phyloP scores from a whole-genome alignment of 2,888 invertebrate genomes.

The Margaritifera margaritifera region DNA sequence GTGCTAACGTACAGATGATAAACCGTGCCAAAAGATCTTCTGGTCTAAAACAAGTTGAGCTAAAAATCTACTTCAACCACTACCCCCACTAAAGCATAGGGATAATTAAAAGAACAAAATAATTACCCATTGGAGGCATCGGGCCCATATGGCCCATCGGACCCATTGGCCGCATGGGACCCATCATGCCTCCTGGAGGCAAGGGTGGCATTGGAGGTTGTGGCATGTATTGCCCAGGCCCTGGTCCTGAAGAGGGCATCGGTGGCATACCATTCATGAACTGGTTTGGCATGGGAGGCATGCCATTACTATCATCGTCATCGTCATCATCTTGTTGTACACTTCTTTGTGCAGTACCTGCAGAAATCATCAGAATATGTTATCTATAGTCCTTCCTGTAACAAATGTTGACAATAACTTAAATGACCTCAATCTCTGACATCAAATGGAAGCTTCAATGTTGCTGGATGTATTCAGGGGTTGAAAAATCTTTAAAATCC shows the following conservation, averaged over 20 bases:
- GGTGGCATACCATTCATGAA: constrained; percentile 13
- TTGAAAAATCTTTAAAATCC: too few relatives aligned
- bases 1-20: too few relatives aligned
- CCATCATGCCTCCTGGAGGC: constrained; percentile 55
- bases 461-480: too few relatives aligned
- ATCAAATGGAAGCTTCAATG: too few relatives aligned
- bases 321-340: constrained; percentile 20
- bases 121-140: constrained; percentile 43
- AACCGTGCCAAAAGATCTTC: too few relatives aligned
- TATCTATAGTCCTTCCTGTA: neutral
- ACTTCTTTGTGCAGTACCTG: constrained; percentile 18
- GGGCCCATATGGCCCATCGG: constrained; percentile 60
- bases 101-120: too few relatives aligned
- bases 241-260: constrained; percentile 23
- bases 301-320: constrained; percentile 33
- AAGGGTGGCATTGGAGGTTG: constrained; percentile 57
- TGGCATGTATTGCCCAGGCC: constrained; percentile 49
- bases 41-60: neutral
- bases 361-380: constrained; percentile 4
- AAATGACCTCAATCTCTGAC: too few relatives aligned
- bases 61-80: neutral
- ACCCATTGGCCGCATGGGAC: constrained; percentile 59
- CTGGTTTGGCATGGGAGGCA: constrained; percentile 7
- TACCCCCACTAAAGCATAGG: neutral
- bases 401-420: neutral